phyloP scores from a whole-genome alignment of 37 sponge, comb jelly and placozoan species.

The Cladorhizidae sp. region DNA sequence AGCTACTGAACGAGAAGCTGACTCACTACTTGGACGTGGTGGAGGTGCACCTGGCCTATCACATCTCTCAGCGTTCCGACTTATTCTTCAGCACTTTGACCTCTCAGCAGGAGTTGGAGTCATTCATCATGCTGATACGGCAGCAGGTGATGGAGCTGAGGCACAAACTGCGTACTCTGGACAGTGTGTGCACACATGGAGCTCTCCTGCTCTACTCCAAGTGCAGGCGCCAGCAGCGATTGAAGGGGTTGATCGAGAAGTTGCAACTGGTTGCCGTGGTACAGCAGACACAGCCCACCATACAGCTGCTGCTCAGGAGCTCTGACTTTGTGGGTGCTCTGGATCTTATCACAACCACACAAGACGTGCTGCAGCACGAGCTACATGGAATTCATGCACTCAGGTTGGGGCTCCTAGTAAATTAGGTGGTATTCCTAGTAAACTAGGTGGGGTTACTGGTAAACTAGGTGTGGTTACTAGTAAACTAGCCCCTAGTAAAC shows the following conservation, averaged over 20 bases:
- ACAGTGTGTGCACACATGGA: slow-evolving; percentile 21
- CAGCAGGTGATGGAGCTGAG: slow-evolving; percentile 57
- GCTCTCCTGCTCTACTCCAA: slow-evolving; percentile 38
- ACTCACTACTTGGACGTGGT: slow-evolving; percentile 91
- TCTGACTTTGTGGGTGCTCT: slow-evolving; percentile 96
- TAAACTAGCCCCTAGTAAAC: no score
- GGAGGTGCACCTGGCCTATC: slow-evolving; percentile 93
- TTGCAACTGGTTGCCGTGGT: slow-evolving; percentile 84
- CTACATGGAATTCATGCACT: slow-evolving; percentile 88
- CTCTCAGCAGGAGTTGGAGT: slow-evolving; percentile 78
- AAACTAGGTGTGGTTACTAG: no score
- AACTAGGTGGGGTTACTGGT: not conserved
- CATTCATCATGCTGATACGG: slow-evolving; percentile 43
- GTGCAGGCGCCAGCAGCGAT: slow-evolving; percentile 10
- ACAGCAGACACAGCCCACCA: slow-evolving; percentile 95
- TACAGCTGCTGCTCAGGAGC: slow-evolving; percentile 87
- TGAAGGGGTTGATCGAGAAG: slow-evolving; percentile 41
- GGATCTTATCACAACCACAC: slow-evolving; percentile 93
- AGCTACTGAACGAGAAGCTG: slow-evolving; percentile 90
- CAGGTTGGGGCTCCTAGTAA: slow-evolving; percentile 45
- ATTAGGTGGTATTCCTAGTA: not conserved
- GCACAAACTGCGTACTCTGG: slow-evolving; percentile 32
- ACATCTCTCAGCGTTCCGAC: slow-evolving; percentile 87
- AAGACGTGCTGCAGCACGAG: slow-evolving; percentile 88
- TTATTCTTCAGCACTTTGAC: slow-evolving; percentile 88